phyloP scores from a whole-genome alignment of 1,140 invertebrate genomes.

The Venturia canescens region DNA sequence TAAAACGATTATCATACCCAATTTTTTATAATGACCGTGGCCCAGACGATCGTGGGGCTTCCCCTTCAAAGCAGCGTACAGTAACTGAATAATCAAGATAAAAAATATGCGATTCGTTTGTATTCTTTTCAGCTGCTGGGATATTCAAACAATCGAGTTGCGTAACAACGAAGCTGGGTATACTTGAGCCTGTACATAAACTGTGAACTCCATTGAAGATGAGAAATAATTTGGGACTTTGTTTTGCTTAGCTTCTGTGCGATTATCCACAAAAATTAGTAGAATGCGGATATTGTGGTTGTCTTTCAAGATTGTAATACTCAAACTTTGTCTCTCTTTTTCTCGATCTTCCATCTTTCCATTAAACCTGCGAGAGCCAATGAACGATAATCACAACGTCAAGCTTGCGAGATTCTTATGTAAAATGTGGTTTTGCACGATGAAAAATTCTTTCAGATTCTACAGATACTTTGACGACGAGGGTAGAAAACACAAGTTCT shows the following conservation, averaged over 20 bases:
- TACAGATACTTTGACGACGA: not conserved
- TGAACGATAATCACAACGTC: not conserved
- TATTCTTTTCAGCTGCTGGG: too few species aligned
- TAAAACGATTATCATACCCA: too few species aligned
- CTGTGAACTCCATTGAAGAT: not conserved
- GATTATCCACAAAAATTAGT: not conserved
- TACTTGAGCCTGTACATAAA: too few species aligned
- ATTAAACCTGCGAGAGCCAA: not conserved
- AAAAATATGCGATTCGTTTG: too few species aligned
- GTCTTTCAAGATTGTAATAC: not conserved
- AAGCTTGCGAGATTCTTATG: not conserved
- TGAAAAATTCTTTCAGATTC: not conserved
- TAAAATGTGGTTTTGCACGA: constrained; percentile 11
- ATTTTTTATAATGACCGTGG: too few species aligned
- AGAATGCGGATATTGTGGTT: constrained; percentile 7
- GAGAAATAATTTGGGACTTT: not conserved
- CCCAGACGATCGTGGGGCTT: too few species aligned
- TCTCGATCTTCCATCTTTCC: too few species aligned
- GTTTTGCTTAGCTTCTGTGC: not conserved
- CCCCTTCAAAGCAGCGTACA: too few species aligned
- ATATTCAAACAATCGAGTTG: too few species aligned
- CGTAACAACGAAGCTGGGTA: too few species aligned
- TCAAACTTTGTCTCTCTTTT: not conserved
- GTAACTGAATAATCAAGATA: too few species aligned
- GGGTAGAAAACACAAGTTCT: not conserved